Percentiles rank a stretch among this genome's conserved stretches.
These are phyloP conservation scores for Meleagris gallopavo DNA, from an alignment of 2,113 vertebrate species.

Conservation along the genomic window DNA sequence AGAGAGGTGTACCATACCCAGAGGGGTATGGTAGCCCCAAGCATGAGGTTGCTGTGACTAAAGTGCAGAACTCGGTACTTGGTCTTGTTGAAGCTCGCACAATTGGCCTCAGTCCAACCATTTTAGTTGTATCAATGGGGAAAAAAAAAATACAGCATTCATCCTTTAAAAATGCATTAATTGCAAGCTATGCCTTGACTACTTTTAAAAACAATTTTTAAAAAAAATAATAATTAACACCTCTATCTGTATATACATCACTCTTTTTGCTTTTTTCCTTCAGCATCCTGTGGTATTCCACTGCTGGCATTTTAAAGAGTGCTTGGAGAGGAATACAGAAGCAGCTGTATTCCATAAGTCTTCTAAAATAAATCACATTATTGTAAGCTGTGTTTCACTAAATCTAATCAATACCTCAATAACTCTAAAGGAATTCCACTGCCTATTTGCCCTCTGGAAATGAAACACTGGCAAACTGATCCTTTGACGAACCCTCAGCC, in stretches of 20 bases:
- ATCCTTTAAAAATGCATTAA: not conserved
- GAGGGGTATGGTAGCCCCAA: too few species aligned
- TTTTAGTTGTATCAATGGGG: not conserved
- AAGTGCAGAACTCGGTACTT: too few species aligned
- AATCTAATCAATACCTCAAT: not conserved
- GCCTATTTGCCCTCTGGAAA: not conserved
- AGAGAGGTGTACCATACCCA: too few species aligned
- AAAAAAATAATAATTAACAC: not conserved
- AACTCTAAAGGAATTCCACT: not conserved
- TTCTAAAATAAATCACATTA: conserved; percentile 43
- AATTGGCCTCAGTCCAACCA: not conserved
- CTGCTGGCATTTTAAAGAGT: conserved; percentile 33
- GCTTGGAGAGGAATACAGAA: conserved; percentile 62
- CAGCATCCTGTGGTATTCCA: not conserved
- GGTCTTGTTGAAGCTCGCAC: too few species aligned
- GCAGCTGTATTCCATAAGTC: conserved; percentile 69
- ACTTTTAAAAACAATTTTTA: not conserved
- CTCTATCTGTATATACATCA: not conserved
- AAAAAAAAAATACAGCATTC: not conserved
- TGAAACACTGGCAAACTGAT: not conserved
- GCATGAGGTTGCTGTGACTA: too few species aligned
- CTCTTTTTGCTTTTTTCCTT: not conserved
- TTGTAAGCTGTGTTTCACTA: not conserved
- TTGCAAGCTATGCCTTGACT: not conserved
- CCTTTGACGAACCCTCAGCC: not conserved